phyloP scores from a whole-genome alignment of 2,113 vertebrate genomes.

The Montifringilla adamsi region DNA sequence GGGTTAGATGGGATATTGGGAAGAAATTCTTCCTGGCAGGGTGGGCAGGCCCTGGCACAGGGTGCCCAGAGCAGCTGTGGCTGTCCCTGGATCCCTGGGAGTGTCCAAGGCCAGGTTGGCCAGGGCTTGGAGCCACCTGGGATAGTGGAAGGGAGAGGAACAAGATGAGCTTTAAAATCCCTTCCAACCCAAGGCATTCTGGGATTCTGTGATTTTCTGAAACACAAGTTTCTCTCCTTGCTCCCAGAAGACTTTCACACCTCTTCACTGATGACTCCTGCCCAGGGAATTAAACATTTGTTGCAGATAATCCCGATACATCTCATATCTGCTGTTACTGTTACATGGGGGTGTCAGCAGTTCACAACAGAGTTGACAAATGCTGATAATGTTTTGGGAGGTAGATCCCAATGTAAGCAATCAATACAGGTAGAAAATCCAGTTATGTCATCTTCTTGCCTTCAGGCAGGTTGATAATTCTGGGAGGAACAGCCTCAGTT shows the following conservation, averaged over 20 bases:
- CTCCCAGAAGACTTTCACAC: neutral
- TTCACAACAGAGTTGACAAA: neutral
- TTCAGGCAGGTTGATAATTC: neutral
- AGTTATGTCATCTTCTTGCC: neutral
- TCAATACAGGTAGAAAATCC: neutral
- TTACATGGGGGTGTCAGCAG: neutral
- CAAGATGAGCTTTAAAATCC: neutral
- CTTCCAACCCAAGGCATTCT: neutral
- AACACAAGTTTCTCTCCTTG: neutral
- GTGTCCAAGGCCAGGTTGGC: neutral
- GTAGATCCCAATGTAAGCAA: neutral
- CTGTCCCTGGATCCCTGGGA: neutral
- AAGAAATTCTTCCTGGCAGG: neutral
- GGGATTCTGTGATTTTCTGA: neutral
- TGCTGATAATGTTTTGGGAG: neutral
- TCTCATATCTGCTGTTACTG: neutral
- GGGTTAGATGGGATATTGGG: neutral
- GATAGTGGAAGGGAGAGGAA: neutral
- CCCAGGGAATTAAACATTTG: neutral
- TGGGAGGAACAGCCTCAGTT: neutral
- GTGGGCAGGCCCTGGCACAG: accelerated
- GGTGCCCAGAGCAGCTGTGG: neutral
- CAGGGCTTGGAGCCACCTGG: accelerated
- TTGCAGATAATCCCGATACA: accelerated
- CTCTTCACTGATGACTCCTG: neutral